phyloP scores from a whole-genome alignment of 2,888 invertebrate genomes.

The Tinea trinotella region DNA sequence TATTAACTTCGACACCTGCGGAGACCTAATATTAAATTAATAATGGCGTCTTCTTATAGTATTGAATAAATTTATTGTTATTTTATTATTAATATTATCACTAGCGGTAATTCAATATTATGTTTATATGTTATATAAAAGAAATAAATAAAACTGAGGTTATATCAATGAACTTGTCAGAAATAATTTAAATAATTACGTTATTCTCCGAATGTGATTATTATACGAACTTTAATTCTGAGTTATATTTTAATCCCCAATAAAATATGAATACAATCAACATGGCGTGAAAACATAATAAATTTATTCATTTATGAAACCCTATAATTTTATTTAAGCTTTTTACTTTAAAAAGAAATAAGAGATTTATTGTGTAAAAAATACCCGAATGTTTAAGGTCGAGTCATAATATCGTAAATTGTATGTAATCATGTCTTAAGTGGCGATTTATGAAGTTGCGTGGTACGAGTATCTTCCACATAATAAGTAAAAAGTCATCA shows the following conservation, averaged over 20 bases:
- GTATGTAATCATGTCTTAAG: constrained; percentile 37
- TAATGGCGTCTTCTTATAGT: too few relatives aligned
- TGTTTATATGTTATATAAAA: background rate
- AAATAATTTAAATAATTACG: background rate
- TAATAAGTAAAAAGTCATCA: constrained; percentile 14
- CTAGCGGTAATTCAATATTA: background rate
- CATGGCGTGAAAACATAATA: constrained; percentile 5
- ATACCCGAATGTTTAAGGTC: background rate
- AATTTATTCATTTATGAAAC: background rate
- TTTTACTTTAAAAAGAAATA: constrained; percentile 4
- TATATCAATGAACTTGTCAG: background rate
- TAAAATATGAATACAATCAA: background rate
- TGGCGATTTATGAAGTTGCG: constrained; percentile 43
- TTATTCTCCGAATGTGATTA: background rate
- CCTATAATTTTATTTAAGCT: constrained; percentile 1
- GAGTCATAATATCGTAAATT: constrained; percentile 35
- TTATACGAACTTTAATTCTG: background rate
- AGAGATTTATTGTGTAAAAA: constrained; percentile 11
- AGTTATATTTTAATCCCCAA: too few relatives aligned
- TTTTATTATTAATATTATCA: background rate
- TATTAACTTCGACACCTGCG: too few relatives aligned
- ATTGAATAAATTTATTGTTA: too few relatives aligned
- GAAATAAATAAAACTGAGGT: background rate
- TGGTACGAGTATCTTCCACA: background rate
- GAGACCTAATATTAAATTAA: too few relatives aligned